Percentiles rank a stretch among this genome's conserved stretches.
Conservation (phyloP, 1,140 invertebrate genomes). For the Drosophila repletoides region DNA sequence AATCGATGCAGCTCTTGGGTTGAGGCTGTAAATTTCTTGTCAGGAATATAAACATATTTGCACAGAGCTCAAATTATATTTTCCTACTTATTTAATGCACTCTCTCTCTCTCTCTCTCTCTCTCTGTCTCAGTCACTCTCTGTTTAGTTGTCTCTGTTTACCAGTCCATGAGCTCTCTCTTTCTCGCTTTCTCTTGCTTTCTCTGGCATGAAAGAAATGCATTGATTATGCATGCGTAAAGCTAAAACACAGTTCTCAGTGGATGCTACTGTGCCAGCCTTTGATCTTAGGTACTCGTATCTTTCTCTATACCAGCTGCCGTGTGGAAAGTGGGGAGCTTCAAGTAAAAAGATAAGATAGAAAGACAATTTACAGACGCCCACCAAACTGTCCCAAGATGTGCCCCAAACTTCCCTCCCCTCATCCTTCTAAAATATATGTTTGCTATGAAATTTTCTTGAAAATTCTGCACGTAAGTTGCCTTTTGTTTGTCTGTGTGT, state of each 20-base stretch:
- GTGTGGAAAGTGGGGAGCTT: slow-evolving; percentile 41
- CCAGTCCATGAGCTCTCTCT: no score
- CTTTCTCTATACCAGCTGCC: slow-evolving; percentile 3
- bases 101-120: not conserved
- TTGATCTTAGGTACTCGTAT: slow-evolving; percentile 42
- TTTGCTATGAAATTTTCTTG: slow-evolving; percentile 59
- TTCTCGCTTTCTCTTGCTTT: slow-evolving; percentile 7
- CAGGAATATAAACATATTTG: slow-evolving; percentile 20
- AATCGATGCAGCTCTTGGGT: not conserved
- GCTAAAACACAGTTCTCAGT: slow-evolving; percentile 54
- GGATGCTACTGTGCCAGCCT: slow-evolving; percentile 28
- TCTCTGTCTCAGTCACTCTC: slow-evolving; percentile 6
- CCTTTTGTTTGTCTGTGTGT: slow-evolving; percentile 29
- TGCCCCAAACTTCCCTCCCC: slow-evolving; percentile 38
- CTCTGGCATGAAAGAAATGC: slow-evolving; percentile 56
- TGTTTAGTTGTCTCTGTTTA: no score
- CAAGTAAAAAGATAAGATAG: slow-evolving; percentile 76
- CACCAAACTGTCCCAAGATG: slow-evolving; percentile 53
- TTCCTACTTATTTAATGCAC: slow-evolving; percentile 61
- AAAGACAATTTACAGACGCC: slow-evolving; percentile 48
- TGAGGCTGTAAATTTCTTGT: not conserved
- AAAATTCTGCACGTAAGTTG: slow-evolving; percentile 61
- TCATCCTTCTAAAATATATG: no score
- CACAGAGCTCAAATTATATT: slow-evolving; percentile 55
- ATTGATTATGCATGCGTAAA: slow-evolving; percentile 79